Percentiles rank a stretch among this genome's conserved stretches.
These are phyloP conservation scores for Icerya purchasi DNA, from an alignment of 2,888 invertebrate species.

Conservation along the genomic window DNA sequence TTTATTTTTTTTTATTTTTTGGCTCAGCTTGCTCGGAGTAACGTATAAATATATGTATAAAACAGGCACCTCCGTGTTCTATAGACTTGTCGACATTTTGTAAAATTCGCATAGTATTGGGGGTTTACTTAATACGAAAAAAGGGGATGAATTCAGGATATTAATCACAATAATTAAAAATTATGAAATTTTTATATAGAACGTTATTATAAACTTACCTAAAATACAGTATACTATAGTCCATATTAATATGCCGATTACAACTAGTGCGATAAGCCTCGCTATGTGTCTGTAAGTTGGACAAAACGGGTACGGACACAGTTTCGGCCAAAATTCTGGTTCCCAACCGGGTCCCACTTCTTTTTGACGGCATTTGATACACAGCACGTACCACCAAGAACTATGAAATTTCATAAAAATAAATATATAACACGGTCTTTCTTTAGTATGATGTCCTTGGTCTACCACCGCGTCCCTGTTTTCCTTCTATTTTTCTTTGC, in stretches of 20 bases:
- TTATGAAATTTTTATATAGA: not conserved
- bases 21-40: too few species aligned
- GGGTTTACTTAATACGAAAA: too few species aligned
- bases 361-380: conserved; percentile 53
- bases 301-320: conserved; percentile 67
- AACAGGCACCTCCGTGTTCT: not conserved
- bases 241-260: conserved; percentile 56
- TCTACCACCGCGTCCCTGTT: too few species aligned
- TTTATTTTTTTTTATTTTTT: too few species aligned
- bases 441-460: too few species aligned
- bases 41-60: not conserved
- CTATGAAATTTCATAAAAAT: conserved; percentile 26
- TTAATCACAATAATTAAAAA: too few species aligned
- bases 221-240: conserved; percentile 51
- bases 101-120: too few species aligned
- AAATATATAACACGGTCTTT: not conserved
- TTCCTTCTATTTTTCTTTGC: too few species aligned
- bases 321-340: conserved; percentile 53
- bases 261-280: conserved; percentile 45
- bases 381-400: conserved; percentile 67
- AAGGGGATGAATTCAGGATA: too few species aligned
- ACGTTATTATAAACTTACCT: conserved; percentile 28
- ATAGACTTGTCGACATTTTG: not conserved
- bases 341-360: conserved; percentile 59
- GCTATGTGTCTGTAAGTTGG: conserved; percentile 65